These are phyloP conservation scores for Chydorus sphaericus DNA, from an alignment of 2,888 invertebrate genomes.

Conservation along the genomic window DNA sequence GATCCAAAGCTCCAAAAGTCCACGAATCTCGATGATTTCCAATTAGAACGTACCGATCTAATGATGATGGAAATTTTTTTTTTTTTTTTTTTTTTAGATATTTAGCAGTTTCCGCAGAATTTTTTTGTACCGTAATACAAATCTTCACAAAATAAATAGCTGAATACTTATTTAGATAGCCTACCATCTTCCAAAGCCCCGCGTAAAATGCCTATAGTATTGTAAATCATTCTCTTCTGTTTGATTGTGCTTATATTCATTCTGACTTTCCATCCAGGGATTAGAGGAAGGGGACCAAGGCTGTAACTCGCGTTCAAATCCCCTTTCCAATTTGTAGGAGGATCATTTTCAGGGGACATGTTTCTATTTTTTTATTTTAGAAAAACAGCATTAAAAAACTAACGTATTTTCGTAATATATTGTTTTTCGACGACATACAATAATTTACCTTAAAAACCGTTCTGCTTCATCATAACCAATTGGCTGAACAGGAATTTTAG, in stretches of 20 bases:
- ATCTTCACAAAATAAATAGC: not conserved
- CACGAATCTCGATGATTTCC: slow-evolving; percentile 40
- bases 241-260: slow-evolving; percentile 21
- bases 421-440: no score
- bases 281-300: slow-evolving; percentile 26
- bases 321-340: slow-evolving; percentile 30
- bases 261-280: slow-evolving; percentile 15
- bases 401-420: no score
- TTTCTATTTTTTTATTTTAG: no score
- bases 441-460: slow-evolving; percentile 24
- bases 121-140: no score
- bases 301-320: slow-evolving; percentile 29
- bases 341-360: slow-evolving; percentile 23
- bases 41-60: slow-evolving; percentile 34
- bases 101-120: no score
- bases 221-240: slow-evolving; percentile 22
- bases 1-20: slow-evolving; percentile 34
- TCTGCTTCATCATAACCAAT: slow-evolving; percentile 30
- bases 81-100: not conserved
- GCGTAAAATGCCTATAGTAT: slow-evolving; percentile 27
- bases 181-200: slow-evolving; percentile 25
- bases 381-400: no score
- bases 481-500: slow-evolving; percentile 31
- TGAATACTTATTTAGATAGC: not conserved
- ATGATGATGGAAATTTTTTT: no score